Evolutionary conservation across 1,140 invertebrate genomes (phyloP), one percentile per base, ranked within the genome.

Genomic region (Pseudomyrmex cubaensis): DNA sequence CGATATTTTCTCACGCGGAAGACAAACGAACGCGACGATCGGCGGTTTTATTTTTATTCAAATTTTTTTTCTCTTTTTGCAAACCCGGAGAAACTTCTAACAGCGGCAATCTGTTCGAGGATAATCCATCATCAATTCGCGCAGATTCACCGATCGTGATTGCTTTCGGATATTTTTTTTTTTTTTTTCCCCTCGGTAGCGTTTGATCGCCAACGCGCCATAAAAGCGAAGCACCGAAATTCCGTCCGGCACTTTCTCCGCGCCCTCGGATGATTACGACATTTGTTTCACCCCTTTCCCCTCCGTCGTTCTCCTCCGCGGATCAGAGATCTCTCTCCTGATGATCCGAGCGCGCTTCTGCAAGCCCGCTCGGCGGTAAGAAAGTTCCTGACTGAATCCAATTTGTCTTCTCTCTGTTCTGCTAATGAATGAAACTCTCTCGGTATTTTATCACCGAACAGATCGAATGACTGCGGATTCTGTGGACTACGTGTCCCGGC

Each of bases 271-370:
- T 69, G 66, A 87, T 88, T 87, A 85, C 72, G 61, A 64, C 72
- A 75, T 73, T 62, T 56, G 74, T 87, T 87, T 88, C 88, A 77
- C 85, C 88, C 85, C 87, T 89, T 87, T 77, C 63, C 74, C 86
- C 84, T 67, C 44, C 61, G 56, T 25, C 46, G 2, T 20, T 57
- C 66, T 72, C 12, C 44, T 15, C 15, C 35, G 35, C 35, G 5
- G 5, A 35, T 35, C 35, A 35, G 46, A 66, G 15, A 48, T 13
- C 48, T 50, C 17, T 59, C 12, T 62, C 22, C 46, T 35, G 35
- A 35, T 35, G 22, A 70, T 72, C 3, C 20, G 12, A 46, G 20
- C 17, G 44, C 54, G n/a, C 46, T 48, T 57, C 64, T 48, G 44
- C 57, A 7, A 7, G 10, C 15, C 1, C 2, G 52, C 57, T 48